phyloP scores from a whole-genome alignment of 2,113 vertebrate genomes.

The Seriola quinqueradiata region DNA sequence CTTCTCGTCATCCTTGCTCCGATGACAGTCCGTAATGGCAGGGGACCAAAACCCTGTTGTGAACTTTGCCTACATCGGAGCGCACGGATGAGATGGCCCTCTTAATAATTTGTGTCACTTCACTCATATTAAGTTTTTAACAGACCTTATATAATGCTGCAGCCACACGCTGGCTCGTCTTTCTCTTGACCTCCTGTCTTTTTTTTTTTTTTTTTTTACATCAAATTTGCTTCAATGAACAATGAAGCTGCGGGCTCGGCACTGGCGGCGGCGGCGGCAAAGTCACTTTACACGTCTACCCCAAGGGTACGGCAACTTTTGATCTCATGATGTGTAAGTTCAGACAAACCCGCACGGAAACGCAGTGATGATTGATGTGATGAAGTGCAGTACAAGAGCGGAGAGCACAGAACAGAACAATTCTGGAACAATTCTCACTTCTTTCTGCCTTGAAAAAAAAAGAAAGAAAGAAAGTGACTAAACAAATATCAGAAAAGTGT shows the following conservation, averaged over 20 bases:
- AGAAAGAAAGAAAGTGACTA: not conserved
- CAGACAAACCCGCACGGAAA: slow-evolving; percentile 18
- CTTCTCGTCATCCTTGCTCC: slow-evolving; percentile 70
- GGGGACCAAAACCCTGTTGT: slow-evolving; percentile 72
- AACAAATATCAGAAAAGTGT: not conserved
- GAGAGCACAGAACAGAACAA: not conserved
- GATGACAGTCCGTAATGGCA: slow-evolving; percentile 72
- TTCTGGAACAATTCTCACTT: not conserved
- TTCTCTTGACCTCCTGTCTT: slow-evolving; percentile 62
- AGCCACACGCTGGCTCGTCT: slow-evolving; percentile 48
- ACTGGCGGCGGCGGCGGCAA: slow-evolving; percentile 46
- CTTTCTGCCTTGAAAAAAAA: not conserved
- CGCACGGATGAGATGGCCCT: slow-evolving; percentile 50
- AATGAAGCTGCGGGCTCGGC: slow-evolving; percentile 49
- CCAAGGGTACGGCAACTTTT: slow-evolving; percentile 62
- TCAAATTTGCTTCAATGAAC: slow-evolving; percentile 66
- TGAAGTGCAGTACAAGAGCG: not conserved
- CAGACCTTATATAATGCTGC: slow-evolving; percentile 61
- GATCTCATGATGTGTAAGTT: slow-evolving; percentile 25
- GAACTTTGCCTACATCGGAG: slow-evolving; percentile 69
- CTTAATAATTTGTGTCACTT: slow-evolving; percentile 80
- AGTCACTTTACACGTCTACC: slow-evolving; percentile 64
- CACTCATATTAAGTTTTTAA: slow-evolving; percentile 64
- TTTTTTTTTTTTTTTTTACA: slow-evolving; percentile 34
- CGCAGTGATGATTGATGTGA: slow-evolving; percentile 8